Evolutionary conservation across 1,140 invertebrate genomes (phyloP).

Genomic region (Lordiphosa clarofinis): DNA sequence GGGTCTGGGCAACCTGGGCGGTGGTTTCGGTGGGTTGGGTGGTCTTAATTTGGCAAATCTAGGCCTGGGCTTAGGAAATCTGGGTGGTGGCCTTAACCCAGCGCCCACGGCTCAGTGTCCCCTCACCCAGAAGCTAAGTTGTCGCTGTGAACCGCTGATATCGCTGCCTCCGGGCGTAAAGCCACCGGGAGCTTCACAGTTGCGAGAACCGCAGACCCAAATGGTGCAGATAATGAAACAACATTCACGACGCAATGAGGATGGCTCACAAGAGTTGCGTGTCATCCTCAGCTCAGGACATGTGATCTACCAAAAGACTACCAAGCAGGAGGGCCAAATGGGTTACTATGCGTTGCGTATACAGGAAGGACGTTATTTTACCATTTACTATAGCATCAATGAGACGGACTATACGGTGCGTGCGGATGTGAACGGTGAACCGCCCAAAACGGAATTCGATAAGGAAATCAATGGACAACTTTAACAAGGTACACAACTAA

Average conservation of each 20-base stretch:
- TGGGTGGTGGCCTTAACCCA: neutral
- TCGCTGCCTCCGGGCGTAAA: slow-evolving; percentile 27
- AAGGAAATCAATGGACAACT: slow-evolving; percentile 29
- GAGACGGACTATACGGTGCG: slow-evolving; percentile 63
- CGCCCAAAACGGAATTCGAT: slow-evolving; percentile 41
- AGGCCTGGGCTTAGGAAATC: slow-evolving; percentile 35
- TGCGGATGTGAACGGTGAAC: slow-evolving; percentile 37
- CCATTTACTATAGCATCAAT: slow-evolving; percentile 62
- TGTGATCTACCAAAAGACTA: slow-evolving; percentile 48
- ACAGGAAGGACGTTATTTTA: slow-evolving; percentile 41
- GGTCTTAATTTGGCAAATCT: slow-evolving; percentile 52
- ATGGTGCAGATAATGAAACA: slow-evolving; percentile 51
- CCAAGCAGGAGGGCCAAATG: slow-evolving; percentile 27
- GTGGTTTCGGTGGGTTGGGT: slow-evolving; percentile 39
- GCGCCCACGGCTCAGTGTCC: slow-evolving; percentile 28
- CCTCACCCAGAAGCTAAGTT: slow-evolving; percentile 50
- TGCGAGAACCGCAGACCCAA: slow-evolving; percentile 10
- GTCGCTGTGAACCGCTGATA: slow-evolving; percentile 62
- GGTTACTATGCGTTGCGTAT: slow-evolving; percentile 54
- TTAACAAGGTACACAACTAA: neutral
- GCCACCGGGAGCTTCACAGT: slow-evolving; percentile 10
- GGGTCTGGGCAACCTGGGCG: slow-evolving; percentile 40
- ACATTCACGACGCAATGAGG: slow-evolving; percentile 43
- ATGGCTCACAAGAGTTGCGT: slow-evolving; percentile 56
- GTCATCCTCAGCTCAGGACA: slow-evolving; percentile 53